phyloP scores from a whole-genome alignment of 2,797 vertebrate species.

The Pitangus sulphuratus region DNA sequence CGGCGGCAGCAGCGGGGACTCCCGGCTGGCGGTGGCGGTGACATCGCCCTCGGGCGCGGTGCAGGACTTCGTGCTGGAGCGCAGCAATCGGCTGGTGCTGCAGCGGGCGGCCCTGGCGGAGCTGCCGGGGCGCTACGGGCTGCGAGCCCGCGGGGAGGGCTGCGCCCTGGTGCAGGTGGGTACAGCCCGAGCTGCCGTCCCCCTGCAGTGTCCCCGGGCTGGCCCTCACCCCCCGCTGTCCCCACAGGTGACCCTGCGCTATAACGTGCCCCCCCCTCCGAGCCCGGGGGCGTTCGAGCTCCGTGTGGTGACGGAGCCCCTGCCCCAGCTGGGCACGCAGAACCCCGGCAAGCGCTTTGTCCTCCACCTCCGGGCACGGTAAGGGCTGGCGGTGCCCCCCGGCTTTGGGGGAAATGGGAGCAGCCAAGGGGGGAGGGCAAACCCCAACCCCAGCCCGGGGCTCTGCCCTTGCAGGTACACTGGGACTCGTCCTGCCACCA shows the following conservation, averaged over 20 bases:
- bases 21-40: slow-evolving; percentile 68
- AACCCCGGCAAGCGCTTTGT: neutral
- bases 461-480: slow-evolving; percentile 31
- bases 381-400: neutral
- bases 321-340: neutral
- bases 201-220: fast-evolving
- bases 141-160: slow-evolving; percentile 74
- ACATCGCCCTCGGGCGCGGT: slow-evolving; percentile 45
- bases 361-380: slow-evolving; percentile 17
- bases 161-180: slow-evolving; percentile 85
- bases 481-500: neutral
- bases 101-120: slow-evolving; percentile 75
- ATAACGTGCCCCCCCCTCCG: neutral
- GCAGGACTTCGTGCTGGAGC: slow-evolving; percentile 73
- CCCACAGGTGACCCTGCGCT: slow-evolving; percentile 37
- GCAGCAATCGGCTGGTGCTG: slow-evolving; percentile 80
- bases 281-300: neutral
- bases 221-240: neutral
- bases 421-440: no score
- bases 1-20: slow-evolving; percentile 32
- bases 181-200: fast-evolving
- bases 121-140: slow-evolving; percentile 74
- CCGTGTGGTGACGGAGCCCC: neutral
- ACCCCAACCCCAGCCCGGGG: fast-evolving
- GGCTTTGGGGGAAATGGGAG: fast-evolving